These are phyloP conservation scores for Rhagonycha lutea DNA, from an alignment of 2,888 invertebrate species.

Conservation along the genomic window DNA sequence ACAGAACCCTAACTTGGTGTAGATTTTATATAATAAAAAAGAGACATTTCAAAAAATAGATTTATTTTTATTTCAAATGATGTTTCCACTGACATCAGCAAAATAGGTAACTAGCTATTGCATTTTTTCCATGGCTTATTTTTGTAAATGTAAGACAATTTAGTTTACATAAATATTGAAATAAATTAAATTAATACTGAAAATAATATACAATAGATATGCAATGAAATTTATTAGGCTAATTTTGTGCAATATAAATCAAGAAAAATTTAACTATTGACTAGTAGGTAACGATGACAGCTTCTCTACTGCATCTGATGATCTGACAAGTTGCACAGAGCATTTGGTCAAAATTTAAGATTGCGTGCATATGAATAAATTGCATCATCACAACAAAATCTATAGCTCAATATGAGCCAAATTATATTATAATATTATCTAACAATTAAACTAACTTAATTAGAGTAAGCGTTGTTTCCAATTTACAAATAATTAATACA, in stretches of 20 bases:
- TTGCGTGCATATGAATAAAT: slow-evolving; percentile 33
- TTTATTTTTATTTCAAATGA: slow-evolving; percentile 24
- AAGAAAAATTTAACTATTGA: slow-evolving; percentile 15
- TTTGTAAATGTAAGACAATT: slow-evolving; percentile 5
- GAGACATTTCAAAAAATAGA: slow-evolving; percentile 11
- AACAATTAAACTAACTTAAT: slow-evolving; percentile 29
- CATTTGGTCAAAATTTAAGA: slow-evolving; percentile 29
- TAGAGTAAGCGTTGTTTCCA: slow-evolving; percentile 27
- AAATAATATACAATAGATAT: slow-evolving; percentile 10
- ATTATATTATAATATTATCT: slow-evolving; percentile 8
- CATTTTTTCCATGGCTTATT: slow-evolving; percentile 10
- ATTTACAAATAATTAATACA: slow-evolving; percentile 23
- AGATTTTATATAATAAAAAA: background rate
- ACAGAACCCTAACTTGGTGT: background rate
- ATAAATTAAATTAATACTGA: slow-evolving; percentile 33
- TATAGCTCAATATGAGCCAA: slow-evolving; percentile 39
- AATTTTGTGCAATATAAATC: slow-evolving; percentile 5
- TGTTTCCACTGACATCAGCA: slow-evolving; percentile 15
- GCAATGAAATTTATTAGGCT: background rate
- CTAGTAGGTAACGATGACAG: slow-evolving; percentile 15
- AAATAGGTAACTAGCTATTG: slow-evolving; percentile 28
- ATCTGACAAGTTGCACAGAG: slow-evolving; percentile 21
- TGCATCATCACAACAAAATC: slow-evolving; percentile 42
- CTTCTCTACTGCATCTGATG: slow-evolving; percentile 3
- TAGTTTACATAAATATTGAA: slow-evolving; percentile 27